Conservation (phyloP, 2,113 vertebrate species). For the Caranx ignobilis region DNA sequence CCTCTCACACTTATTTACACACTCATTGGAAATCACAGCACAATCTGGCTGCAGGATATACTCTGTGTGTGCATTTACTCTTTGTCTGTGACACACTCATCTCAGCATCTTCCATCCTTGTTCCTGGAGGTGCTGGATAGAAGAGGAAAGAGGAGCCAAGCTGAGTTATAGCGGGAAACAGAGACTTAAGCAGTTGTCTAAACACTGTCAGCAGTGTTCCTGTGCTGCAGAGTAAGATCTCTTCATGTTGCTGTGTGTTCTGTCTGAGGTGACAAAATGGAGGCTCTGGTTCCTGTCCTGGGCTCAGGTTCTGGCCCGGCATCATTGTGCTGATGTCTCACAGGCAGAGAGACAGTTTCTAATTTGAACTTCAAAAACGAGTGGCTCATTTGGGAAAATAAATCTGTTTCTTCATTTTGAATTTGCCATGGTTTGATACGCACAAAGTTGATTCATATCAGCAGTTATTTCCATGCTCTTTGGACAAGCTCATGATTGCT, state of each 20-base stretch:
- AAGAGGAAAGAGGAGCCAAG: slow-evolving; percentile 27
- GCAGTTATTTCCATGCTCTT: neutral
- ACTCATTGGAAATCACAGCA: slow-evolving; percentile 21
- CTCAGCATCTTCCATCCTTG: slow-evolving; percentile 28
- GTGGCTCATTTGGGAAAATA: slow-evolving; percentile 21
- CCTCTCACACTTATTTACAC: slow-evolving; percentile 11
- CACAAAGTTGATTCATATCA: neutral
- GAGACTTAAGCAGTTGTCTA: slow-evolving; percentile 70
- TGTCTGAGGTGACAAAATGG: slow-evolving; percentile 58
- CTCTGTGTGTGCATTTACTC: slow-evolving; percentile 17
- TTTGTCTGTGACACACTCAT: slow-evolving; percentile 20
- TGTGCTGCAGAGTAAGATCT: slow-evolving; percentile 51
- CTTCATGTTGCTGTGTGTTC: slow-evolving; percentile 60
- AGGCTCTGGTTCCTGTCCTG: slow-evolving; percentile 65
- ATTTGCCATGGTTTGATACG: neutral
- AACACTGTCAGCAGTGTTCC: slow-evolving; percentile 76
- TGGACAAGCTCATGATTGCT: slow-evolving; percentile 23
- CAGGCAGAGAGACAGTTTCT: slow-evolving; percentile 5
- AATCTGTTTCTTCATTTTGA: slow-evolving; percentile 11
- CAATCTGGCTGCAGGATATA: slow-evolving; percentile 47
- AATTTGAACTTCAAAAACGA: slow-evolving; percentile 17
- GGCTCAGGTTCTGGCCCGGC: slow-evolving; percentile 13
- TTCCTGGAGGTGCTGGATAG: slow-evolving; percentile 27
- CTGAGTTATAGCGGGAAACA: slow-evolving; percentile 74
- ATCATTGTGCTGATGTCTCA: slow-evolving; percentile 24